Conservation (phyloP, 2,888 invertebrate species). For the Octonoba sinensis region DNA sequence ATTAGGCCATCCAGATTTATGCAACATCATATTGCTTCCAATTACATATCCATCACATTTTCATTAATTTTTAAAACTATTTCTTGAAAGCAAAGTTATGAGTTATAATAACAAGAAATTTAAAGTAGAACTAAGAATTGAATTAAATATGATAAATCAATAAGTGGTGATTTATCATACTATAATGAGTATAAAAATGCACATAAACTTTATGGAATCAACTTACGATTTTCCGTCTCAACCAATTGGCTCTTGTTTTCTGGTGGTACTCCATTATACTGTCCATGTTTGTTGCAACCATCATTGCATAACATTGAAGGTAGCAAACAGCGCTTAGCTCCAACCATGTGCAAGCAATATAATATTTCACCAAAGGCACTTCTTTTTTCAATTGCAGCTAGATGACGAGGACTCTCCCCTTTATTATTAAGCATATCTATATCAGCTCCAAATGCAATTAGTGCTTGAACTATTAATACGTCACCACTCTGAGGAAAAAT, state of each 20-base stretch:
- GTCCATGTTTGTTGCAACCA: slow-evolving; percentile 81
- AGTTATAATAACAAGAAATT: no score
- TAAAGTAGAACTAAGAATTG: no score
- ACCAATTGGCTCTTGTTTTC: slow-evolving; percentile 2
- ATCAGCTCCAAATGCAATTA: slow-evolving; percentile 81
- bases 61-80: no score
- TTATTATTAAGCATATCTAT: slow-evolving; percentile 79
- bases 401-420: slow-evolving; percentile 82
- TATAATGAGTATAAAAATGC: no score
- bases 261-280: slow-evolving; percentile 80
- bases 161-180: no score
- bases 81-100: no score
- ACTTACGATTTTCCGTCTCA: no score
- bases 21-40: no score
- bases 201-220: no score
- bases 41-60: no score
- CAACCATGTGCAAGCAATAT: slow-evolving; percentile 86
- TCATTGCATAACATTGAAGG: slow-evolving; percentile 75
- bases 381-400: slow-evolving; percentile 73
- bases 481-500: background rate
- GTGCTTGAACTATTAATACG: background rate
- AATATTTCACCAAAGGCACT: slow-evolving; percentile 76
- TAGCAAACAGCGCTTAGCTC: slow-evolving; percentile 78
- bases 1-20: no score
- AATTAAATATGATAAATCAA: no score